Evolutionary conservation across 2,888 invertebrate species (phyloP).

Genomic region (Nemotelus pantherinus): DNA sequence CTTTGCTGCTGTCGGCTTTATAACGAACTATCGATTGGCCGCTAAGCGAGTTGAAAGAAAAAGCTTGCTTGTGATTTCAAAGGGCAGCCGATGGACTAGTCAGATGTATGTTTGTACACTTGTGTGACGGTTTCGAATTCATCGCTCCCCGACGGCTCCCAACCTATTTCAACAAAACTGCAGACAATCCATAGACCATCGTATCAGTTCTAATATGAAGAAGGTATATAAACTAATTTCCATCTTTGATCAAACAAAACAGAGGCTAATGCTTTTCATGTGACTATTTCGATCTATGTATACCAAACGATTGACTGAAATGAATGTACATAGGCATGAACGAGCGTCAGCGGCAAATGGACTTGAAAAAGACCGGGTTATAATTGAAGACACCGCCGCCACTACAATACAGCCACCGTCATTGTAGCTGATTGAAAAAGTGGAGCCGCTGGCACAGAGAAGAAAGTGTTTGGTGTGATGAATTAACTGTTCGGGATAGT

Average conservation of each 20-base stretch:
- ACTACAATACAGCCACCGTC: not conserved
- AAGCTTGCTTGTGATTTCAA: too few species aligned
- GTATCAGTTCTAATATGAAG: slow-evolving; percentile 3
- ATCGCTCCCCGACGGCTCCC: not conserved
- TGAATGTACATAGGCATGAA: not conserved
- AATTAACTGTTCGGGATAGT: slow-evolving; percentile 32
- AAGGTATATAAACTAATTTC: slow-evolving; percentile 47
- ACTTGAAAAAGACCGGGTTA: not conserved
- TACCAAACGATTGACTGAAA: not conserved
- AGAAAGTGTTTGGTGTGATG: not conserved
- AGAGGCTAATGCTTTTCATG: slow-evolving; percentile 38
- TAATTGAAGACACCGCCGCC: slow-evolving; percentile 22
- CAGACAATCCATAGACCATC: slow-evolving; percentile 33
- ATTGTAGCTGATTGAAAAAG: not conserved
- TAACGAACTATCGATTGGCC: not conserved
- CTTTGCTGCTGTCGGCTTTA: slow-evolving; percentile 19
- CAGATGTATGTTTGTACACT: slow-evolving; percentile 2
- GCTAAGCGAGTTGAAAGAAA: slow-evolving; percentile 27
- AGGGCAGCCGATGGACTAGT: not conserved
- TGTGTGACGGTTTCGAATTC: not conserved
- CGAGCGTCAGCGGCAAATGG: not conserved
- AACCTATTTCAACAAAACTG: not conserved
- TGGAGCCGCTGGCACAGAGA: not conserved
- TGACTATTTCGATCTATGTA: slow-evolving; percentile 21
- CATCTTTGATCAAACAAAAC: slow-evolving; percentile 43